phyloP scores from a whole-genome alignment of 2,797 vertebrate species.

The Fistularia tabacaria region DNA sequence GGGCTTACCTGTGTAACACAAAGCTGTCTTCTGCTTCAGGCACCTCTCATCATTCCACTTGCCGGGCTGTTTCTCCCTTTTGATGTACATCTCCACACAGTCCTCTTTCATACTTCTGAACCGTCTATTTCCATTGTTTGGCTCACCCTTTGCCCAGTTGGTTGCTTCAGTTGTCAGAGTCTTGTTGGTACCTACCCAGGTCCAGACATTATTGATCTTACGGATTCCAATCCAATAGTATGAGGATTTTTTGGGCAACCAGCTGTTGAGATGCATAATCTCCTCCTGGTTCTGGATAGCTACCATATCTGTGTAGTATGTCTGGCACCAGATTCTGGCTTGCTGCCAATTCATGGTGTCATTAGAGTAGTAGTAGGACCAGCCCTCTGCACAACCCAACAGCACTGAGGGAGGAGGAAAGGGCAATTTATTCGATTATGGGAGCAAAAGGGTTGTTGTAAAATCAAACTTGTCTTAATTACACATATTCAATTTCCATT shows the following conservation, averaged over 20 bases:
- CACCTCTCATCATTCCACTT: constrained; percentile 82
- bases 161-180: constrained; percentile 63
- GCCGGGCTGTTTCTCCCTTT: constrained; percentile 23
- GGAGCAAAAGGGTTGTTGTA: neutral
- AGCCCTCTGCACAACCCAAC: constrained; percentile 56
- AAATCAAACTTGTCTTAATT: neutral
- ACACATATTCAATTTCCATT: neutral
- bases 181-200: constrained; percentile 81
- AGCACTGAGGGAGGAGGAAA: constrained; percentile 55
- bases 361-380: constrained; percentile 73
- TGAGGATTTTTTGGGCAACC: constrained; percentile 19
- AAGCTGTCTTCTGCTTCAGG: constrained; percentile 57
- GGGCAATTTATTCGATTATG: constrained; percentile 9
- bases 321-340: constrained; percentile 65
- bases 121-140: constrained; percentile 55
- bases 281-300: constrained; percentile 81
- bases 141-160: constrained; percentile 76
- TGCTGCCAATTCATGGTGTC: constrained; percentile 59
- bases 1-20: constrained; percentile 77
- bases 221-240: constrained; percentile 85
- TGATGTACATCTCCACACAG: constrained; percentile 83
- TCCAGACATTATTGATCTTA: constrained; percentile 72
- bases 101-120: constrained; percentile 27
- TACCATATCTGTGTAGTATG: constrained; percentile 75
- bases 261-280: constrained; percentile 65